These are phyloP conservation scores for Chloropsis cyanopogon DNA, from an alignment of 2,113 vertebrate species.

Conservation along the genomic window DNA sequence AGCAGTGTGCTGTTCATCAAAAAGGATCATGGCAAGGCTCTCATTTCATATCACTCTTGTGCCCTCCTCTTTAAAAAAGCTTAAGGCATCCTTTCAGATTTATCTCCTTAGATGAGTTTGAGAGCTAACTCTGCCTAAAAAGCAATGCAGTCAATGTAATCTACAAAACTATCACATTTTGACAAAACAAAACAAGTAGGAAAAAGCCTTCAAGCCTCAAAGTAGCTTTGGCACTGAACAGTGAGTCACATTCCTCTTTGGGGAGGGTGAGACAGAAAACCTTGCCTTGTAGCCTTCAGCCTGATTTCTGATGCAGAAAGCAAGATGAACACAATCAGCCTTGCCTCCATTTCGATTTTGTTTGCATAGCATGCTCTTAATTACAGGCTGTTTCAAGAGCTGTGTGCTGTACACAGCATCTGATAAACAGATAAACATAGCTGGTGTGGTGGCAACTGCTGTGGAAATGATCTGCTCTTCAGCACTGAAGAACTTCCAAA, in stretches of 20 bases:
- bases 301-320: constrained; percentile 49
- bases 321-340: constrained; percentile 46
- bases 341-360: constrained; percentile 45
- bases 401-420: constrained; percentile 44
- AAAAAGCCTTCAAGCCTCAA: background rate
- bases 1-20: background rate
- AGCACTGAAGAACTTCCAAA: background rate
- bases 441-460: background rate
- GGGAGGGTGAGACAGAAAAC: background rate
- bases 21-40: background rate
- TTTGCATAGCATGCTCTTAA: constrained; percentile 68
- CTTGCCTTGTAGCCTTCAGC: background rate
- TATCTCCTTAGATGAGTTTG: background rate
- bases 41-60: background rate
- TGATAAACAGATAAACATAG: constrained; percentile 67
- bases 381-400: constrained; percentile 63
- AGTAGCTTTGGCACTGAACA: background rate
- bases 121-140: background rate
- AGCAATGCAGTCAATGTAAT: background rate
- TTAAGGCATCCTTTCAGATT: background rate
- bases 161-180: background rate
- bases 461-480: constrained; percentile 14
- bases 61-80: background rate
- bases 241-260: constrained; percentile 34
- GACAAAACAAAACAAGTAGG: background rate